These are phyloP conservation scores for Saccopteryx leptura DNA, from an alignment of 2,113 vertebrate species.

Conservation along the genomic window DNA sequence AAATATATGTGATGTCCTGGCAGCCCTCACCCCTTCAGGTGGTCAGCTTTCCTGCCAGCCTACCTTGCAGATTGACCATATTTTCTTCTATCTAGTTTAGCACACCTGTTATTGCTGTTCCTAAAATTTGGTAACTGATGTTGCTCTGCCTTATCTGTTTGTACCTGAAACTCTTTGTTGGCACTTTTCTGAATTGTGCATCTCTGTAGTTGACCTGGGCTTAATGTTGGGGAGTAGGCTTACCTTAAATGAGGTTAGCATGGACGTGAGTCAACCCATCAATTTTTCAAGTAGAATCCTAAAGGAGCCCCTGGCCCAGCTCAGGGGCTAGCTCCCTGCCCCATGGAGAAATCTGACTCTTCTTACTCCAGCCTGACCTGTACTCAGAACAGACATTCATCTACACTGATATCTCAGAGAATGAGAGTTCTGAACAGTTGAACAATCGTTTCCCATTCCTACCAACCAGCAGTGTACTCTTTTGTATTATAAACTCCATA, in stretches of 20 bases:
- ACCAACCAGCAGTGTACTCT: neutral
- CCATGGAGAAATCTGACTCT: neutral
- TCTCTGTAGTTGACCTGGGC: neutral
- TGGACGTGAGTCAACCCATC: rapidly evolving
- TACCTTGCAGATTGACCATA: neutral
- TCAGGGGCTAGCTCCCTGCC: neutral
- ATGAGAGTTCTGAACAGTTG: neutral
- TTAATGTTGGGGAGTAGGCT: neutral
- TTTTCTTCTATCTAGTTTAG: neutral
- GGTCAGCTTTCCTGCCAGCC: too few relatives aligned
- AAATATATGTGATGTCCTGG: neutral
- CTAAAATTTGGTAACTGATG: neutral
- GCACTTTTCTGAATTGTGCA: neutral
- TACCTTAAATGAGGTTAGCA: neutral
- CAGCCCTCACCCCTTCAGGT: neutral
- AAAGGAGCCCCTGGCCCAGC: neutral
- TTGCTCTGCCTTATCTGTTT: neutral
- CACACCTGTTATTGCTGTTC: neutral
- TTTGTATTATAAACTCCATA: conserved; percentile 42
- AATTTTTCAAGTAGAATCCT: neutral
- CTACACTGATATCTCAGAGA: neutral
- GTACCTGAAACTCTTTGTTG: neutral
- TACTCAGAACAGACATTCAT: neutral
- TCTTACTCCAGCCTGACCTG: neutral
- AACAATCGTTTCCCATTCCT: conserved; percentile 31